Percentiles rank a stretch among this genome's conserved stretches.
phyloP scores from a whole-genome alignment of 2,888 invertebrate species.

The Nephrotoma appendiculata region DNA sequence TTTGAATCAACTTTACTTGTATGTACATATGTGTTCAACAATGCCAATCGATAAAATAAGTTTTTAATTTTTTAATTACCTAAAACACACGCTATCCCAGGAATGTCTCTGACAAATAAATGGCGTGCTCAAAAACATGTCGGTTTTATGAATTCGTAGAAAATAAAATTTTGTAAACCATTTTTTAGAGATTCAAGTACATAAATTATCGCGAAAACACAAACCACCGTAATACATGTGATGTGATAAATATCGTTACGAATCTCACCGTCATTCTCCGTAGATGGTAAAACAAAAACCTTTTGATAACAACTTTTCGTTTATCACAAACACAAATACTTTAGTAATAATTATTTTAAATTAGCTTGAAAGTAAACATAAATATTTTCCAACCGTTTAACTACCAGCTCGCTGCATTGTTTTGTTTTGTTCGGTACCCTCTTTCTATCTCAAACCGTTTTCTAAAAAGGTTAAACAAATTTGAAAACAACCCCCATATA shows the following conservation, averaged over 20 bases:
- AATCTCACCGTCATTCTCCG: background rate
- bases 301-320: background rate
- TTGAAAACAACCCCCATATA: background rate
- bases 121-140: too few relatives aligned
- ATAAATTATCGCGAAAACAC: background rate
- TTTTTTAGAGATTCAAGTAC: too few relatives aligned
- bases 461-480: background rate
- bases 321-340: background rate
- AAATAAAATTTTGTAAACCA: too few relatives aligned
- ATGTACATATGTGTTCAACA: too few relatives aligned
- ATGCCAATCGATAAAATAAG: too few relatives aligned
- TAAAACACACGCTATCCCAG: too few relatives aligned
- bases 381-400: background rate
- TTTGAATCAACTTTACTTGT: too few relatives aligned
- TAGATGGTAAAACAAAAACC: background rate
- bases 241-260: background rate
- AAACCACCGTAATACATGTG: background rate
- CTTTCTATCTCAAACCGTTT: background rate
- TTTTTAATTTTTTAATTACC: too few relatives aligned
- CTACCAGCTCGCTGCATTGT: background rate
- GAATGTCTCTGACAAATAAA: too few relatives aligned
- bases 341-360: background rate
- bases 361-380: background rate
- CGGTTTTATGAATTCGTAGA: too few relatives aligned
- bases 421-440: background rate